Conservation (phyloP, 1,140 invertebrate genomes). For the Hirudo medicinalis region DNA sequence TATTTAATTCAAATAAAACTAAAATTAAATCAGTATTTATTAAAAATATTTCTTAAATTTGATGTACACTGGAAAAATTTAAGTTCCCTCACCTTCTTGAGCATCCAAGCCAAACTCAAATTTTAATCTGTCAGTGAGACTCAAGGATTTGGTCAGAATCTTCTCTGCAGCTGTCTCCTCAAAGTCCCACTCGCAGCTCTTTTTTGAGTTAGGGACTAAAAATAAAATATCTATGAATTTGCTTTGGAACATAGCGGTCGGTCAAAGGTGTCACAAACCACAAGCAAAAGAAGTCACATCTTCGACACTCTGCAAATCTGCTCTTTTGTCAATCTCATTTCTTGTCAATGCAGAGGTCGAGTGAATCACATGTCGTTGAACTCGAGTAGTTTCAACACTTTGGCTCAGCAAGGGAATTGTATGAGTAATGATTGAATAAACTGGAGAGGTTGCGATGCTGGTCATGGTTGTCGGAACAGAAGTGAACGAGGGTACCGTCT, state of each 20-base stretch:
- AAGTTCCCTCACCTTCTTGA: neutral
- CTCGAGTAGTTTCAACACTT: neutral
- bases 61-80: neutral
- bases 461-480: neutral
- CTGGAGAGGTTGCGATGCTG: neutral
- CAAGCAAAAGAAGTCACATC: neutral
- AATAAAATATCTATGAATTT: too few species aligned
- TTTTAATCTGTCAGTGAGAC: conserved; percentile 12
- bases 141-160: conserved; percentile 8
- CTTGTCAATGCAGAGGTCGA: neutral
- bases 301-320: neutral
- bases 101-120: conserved; percentile 16
- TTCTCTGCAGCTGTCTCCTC: conserved; percentile 6
- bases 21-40: too few species aligned
- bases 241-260: too few species aligned
- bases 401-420: conserved; percentile 2
- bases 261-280: too few species aligned
- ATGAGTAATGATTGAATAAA: neutral
- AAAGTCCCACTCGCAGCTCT: neutral
- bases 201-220: neutral
- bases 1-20: too few species aligned
- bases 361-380: too few species aligned
- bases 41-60: too few species aligned
- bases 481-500: neutral
- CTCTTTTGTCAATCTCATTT: neutral